Evolutionary conservation across 2,797 vertebrate species (phyloP).

Genomic region (Malacoctenus gilli): DNA sequence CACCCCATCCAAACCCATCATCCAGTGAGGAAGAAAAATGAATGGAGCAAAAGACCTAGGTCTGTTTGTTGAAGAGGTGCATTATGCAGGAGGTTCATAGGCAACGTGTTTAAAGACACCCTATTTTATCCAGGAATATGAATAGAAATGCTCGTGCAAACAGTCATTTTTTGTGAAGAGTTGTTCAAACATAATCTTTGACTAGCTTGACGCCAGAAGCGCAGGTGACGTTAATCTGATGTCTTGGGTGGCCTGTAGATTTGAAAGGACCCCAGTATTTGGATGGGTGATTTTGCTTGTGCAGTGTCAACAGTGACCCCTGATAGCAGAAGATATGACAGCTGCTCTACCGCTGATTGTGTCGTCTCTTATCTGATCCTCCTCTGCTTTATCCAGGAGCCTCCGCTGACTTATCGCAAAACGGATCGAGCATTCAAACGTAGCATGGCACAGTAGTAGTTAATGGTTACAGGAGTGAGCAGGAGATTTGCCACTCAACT

Average conservation of each 20-base stretch:
- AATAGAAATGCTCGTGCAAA: neutral
- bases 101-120: too few relatives aligned
- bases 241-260: too few relatives aligned
- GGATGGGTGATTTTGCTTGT: neutral
- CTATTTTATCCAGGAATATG: neutral
- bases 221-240: too few relatives aligned
- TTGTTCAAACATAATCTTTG: neutral
- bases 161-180: too few relatives aligned
- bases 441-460: neutral
- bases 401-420: neutral
- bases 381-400: neutral
- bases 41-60: neutral
- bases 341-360: conserved; percentile 11
- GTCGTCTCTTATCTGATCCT: conserved; percentile 5
- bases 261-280: conserved; percentile 16
- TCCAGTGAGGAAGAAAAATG: too few relatives aligned
- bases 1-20: too few relatives aligned
- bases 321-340: conserved; percentile 13
- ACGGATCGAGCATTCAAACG: neutral
- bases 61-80: neutral
- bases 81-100: too few relatives aligned
- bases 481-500: too few relatives aligned
- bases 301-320: conserved; percentile 4
- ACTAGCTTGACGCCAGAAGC: too few relatives aligned
- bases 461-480: too few relatives aligned